A percentile compares a stretch with the other conserved stretches of the same genome.
These are phyloP conservation scores for Mastomys coucha DNA, from an alignment of 2,113 vertebrate genomes.

Conservation along the genomic window DNA sequence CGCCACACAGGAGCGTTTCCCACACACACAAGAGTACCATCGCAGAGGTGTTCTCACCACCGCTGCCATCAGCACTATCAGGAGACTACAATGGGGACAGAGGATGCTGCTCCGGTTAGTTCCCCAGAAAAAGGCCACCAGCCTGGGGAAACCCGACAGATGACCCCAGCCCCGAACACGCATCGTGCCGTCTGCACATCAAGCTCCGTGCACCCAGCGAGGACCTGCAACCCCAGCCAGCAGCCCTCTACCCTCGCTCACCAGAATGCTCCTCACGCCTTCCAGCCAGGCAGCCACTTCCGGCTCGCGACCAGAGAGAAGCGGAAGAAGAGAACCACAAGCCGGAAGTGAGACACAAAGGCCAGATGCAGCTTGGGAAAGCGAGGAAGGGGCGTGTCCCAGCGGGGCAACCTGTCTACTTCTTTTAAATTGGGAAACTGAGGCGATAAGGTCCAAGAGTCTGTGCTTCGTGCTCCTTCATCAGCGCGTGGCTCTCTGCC, in stretches of 20 bases:
- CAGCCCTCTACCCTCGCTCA: rapidly evolving
- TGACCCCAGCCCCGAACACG: background rate
- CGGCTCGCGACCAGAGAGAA: constrained; percentile 40
- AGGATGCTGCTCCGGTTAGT: background rate
- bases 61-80: background rate
- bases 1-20: background rate
- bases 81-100: background rate
- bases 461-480: background rate
- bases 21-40: background rate
- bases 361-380: background rate
- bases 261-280: rapidly evolving
- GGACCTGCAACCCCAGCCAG: rapidly evolving
- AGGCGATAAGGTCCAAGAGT: too few species aligned
- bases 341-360: constrained; percentile 40
- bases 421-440: background rate
- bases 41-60: background rate
- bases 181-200: background rate
- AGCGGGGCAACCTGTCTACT: rapidly evolving
- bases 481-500: background rate
- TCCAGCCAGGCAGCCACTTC: background rate
- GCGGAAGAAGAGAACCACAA: background rate
- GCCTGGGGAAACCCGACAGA: background rate
- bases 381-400: rapidly evolving
- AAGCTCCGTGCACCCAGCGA: rapidly evolving
- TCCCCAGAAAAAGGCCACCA: background rate